Evolutionary conservation across 2,888 invertebrate species (phyloP), one percentile per base, ranked within the genome.

Genomic region (Drosophila anomelani): DNA sequence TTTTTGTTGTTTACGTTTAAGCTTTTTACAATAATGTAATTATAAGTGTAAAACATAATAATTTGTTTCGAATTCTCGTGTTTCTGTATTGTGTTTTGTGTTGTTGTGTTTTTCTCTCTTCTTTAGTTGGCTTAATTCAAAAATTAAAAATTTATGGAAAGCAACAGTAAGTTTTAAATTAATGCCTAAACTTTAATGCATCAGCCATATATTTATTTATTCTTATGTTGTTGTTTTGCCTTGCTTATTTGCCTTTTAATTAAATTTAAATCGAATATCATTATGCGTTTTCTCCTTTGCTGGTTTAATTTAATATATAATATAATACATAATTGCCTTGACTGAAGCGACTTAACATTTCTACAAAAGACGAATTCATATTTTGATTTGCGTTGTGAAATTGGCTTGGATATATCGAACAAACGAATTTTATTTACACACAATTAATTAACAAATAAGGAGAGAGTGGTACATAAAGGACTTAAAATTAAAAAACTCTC

Each of bases 71-170:
- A 63, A 58, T 71, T 53, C 64, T 68, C 59, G 57, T 66, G 9
- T 70, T 43, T 54, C 49, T 79, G 57, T 53, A n/a, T 46, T 26
- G 46, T 46, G 51, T 49, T 44, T 44, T 66, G 41, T 56, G n/a
- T 62, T 47, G 59, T 61, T 70, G 64, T 46, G 46, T 69, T 32
- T 62, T 23, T 53, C 41, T 51, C 26, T 12, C 38, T 57, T 29
- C 26, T 49, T 63, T 64, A 53, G 58, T 71, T 66, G 81, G 66
- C 84, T 84, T 84, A 84, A 86, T 72, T 74, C 71, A 82, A 80
- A 77, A 74, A 75, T 82, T 86, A 86, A 84, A 86, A 86, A 79
- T 86, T 15, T 88, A 86, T 86, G 85, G 85, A 86, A 86, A 86
- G 76, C 88, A 86, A 79, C 81, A 79, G 86, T 84, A 82, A 86